Conservation (phyloP, 2,113 vertebrate species). For the Gnathochromis pfefferi region DNA sequence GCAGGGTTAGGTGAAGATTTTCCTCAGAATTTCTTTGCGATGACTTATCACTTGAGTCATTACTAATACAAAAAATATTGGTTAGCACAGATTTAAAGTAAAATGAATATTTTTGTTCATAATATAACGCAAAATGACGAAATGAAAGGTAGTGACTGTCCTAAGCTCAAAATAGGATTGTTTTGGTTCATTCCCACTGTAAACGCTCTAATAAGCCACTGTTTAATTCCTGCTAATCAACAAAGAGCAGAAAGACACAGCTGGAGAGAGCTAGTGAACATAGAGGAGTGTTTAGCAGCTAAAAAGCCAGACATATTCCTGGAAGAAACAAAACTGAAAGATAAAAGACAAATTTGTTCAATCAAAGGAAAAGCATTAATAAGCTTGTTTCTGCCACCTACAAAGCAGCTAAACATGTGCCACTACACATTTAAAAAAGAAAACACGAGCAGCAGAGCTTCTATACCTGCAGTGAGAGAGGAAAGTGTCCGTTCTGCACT, state of each 20-base stretch:
- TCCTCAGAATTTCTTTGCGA: background rate
- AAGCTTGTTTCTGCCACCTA: background rate
- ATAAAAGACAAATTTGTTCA: background rate
- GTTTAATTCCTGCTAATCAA: background rate
- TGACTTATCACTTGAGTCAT: background rate
- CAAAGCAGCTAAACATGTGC: background rate
- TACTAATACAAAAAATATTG: background rate
- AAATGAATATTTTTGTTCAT: background rate
- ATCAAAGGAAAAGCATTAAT: background rate
- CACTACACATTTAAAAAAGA: background rate
- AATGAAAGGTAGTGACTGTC: background rate
- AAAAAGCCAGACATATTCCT: background rate
- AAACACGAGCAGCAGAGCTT: background rate
- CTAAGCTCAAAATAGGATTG: background rate
- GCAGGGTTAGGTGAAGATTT: background rate
- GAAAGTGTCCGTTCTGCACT: slow-evolving; percentile 76
- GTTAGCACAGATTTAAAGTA: background rate
- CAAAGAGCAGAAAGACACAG: background rate
- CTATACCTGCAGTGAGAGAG: slow-evolving; percentile 87
- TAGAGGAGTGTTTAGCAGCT: background rate
- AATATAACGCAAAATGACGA: background rate
- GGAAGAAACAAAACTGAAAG: background rate
- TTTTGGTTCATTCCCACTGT: background rate
- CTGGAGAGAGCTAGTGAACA: background rate
- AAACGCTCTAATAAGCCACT: background rate